Conservation (phyloP, 2,797 vertebrate genomes). For the Muscicapa striata region DNA sequence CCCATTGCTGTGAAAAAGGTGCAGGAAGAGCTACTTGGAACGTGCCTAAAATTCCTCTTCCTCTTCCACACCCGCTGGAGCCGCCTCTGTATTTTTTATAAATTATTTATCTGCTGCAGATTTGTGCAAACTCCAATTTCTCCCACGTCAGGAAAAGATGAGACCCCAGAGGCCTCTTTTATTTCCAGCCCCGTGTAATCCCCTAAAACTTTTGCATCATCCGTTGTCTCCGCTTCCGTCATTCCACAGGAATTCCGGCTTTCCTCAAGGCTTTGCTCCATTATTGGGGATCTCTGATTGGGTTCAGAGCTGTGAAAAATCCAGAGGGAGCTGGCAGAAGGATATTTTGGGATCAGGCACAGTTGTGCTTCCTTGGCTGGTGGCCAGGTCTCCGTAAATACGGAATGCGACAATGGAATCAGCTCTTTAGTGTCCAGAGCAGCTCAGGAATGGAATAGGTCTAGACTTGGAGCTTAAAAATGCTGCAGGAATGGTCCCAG, state of each 20-base stretch:
- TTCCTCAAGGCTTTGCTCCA: background rate
- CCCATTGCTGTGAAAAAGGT: background rate
- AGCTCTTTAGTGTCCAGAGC: too few relatives aligned
- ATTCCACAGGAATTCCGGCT: background rate
- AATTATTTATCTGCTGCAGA: background rate
- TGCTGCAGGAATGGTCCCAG: background rate
- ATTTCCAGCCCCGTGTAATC: background rate
- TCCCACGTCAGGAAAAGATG: accelerated
- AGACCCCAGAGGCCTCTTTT: too few relatives aligned
- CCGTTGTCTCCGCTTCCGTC: accelerated
- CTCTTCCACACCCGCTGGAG: background rate
- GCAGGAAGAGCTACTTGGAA: background rate
- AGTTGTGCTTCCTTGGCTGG: background rate
- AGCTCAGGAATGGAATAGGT: background rate
- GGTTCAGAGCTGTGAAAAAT: background rate
- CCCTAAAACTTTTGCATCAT: background rate
- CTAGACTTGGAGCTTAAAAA: background rate
- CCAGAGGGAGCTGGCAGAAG: background rate
- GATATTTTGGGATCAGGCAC: background rate
- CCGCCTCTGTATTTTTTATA: background rate
- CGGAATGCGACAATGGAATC: background rate
- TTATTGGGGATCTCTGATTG: background rate
- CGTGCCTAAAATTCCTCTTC: background rate
- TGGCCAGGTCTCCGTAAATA: background rate
- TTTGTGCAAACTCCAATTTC: background rate